Evolutionary conservation across 2,888 invertebrate genomes (phyloP).

Genomic region (Plagodis pulveraria): DNA sequence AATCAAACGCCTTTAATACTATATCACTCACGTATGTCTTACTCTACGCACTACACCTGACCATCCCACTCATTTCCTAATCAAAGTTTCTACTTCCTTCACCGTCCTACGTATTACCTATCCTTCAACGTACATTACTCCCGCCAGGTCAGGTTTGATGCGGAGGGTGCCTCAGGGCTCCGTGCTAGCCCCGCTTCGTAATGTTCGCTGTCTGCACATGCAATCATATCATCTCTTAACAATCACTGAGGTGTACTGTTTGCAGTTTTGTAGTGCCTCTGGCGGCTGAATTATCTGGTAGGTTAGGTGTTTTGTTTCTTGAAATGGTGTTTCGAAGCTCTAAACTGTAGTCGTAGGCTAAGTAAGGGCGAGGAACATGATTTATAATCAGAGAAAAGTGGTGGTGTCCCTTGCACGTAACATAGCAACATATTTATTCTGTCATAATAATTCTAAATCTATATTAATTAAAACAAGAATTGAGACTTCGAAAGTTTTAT

Average conservation of each 20-base stretch:
- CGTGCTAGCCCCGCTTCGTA: constrained; percentile 29
- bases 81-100: constrained; percentile 5
- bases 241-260: constrained; percentile 74
- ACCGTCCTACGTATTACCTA: constrained; percentile 15
- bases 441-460: too few relatives aligned
- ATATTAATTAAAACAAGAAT: too few relatives aligned
- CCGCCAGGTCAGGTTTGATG: constrained; percentile 8
- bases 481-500: too few relatives aligned
- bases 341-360: too few relatives aligned
- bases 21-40: not conserved
- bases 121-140: constrained; percentile 14
- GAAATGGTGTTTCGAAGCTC: too few relatives aligned
- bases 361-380: too few relatives aligned
- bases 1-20: not conserved
- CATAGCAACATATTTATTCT: too few relatives aligned
- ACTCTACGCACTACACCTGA: not conserved
- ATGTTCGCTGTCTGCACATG: constrained; percentile 38
- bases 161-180: constrained; percentile 33
- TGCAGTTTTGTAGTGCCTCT: constrained; percentile 55
- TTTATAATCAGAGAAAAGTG: too few relatives aligned
- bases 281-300: constrained; percentile 66
- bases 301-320: constrained; percentile 2
- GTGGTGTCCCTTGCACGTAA: too few relatives aligned
- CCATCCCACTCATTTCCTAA: constrained; percentile 6
- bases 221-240: constrained; percentile 65